Evolutionary conservation across 2,797 vertebrate genomes (phyloP).

Genomic region (Hoplostethus mediterraneus): DNA sequence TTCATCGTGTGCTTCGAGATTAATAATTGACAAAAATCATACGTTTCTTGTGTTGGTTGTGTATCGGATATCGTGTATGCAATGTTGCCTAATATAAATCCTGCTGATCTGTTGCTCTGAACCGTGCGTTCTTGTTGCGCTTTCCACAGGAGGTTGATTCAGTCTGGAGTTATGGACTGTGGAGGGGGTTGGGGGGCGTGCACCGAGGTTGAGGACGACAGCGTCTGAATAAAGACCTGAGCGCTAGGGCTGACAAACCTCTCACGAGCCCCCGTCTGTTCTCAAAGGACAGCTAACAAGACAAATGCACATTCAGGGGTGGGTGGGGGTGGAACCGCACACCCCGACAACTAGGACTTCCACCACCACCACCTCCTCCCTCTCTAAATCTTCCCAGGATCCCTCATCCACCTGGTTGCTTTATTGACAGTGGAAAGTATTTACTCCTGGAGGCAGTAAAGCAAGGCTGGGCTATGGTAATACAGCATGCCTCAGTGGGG

Average conservation of each 20-base stretch:
- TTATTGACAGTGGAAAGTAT: constrained; percentile 54
- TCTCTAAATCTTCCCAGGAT: constrained; percentile 44
- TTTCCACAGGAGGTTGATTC: constrained; percentile 46
- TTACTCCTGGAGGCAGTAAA: constrained; percentile 47
- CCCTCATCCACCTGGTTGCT: constrained; percentile 36
- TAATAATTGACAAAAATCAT: constrained; percentile 63
- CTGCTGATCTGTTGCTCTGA: constrained; percentile 38
- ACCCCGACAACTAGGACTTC: constrained; percentile 38
- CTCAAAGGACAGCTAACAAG: constrained; percentile 59
- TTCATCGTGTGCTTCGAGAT: constrained; percentile 54
- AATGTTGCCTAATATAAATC: constrained; percentile 31
- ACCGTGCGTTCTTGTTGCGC: constrained; percentile 41
- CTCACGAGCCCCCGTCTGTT: constrained; percentile 38
- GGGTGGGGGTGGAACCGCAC: constrained; percentile 16
- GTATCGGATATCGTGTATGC: constrained; percentile 4
- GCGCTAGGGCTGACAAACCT: constrained; percentile 46
- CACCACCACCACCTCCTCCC: neutral
- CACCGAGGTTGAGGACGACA: constrained; percentile 36
- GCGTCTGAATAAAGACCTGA: constrained; percentile 30
- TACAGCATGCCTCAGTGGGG: constrained; percentile 32
- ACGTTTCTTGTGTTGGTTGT: constrained; percentile 31
- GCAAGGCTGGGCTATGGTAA: constrained; percentile 40
- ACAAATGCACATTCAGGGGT: constrained; percentile 46
- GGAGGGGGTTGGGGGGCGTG: constrained; percentile 11
- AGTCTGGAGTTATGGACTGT: constrained; percentile 55